Evolutionary conservation across 2,888 invertebrate genomes (phyloP), one percentile per base, ranked within the genome.

Genomic region (Phyllotreta striolata): DNA sequence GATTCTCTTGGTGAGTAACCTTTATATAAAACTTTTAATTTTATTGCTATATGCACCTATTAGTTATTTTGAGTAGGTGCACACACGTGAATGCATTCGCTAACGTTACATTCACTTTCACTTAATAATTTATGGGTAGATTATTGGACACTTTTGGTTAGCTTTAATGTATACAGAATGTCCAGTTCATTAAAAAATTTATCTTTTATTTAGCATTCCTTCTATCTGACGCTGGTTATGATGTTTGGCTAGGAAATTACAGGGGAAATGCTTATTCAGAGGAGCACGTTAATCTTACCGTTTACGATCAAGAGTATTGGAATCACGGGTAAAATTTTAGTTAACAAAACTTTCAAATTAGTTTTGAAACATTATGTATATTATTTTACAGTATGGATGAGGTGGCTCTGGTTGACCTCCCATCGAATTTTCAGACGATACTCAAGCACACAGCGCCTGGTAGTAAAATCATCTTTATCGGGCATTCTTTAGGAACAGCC

Each of bases 401-500:
- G 59, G 68, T 81, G 10, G 76, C 76, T 9, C 47, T 74, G 6
- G 70, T 75, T 43, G 81, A 81, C 64, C 64, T 79, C 6, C 80
- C 80, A 37, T 75, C 78, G 1, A 74, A 74, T 44, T 75, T 81
- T 37, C 66, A 76, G 13, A 72, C 74, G 7, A 78, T 81, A 12
- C 56, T 74, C 3, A 37, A 65, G 6, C 63, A 75, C 60, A 77
- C 79, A 0, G 73, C 72, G 7, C 63, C 70, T 13, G 73, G 71
- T 4, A 76, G 73, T 35, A 72, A 79, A 67, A 76, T 91, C 37
- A 86, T 88, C 72, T 96, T 94, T 77, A 83, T 95, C 44, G 96
- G 96, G 0, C 95, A 96, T 80, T 96, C 95, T 0, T 91, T 96
- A 86, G 96, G 95, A 1, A 91, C 92, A 0, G 89, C 92, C 0